These are phyloP conservation scores for Kuschelorhynchus macadamiae DNA, from an alignment of 2,888 invertebrate species.

Conservation along the genomic window DNA sequence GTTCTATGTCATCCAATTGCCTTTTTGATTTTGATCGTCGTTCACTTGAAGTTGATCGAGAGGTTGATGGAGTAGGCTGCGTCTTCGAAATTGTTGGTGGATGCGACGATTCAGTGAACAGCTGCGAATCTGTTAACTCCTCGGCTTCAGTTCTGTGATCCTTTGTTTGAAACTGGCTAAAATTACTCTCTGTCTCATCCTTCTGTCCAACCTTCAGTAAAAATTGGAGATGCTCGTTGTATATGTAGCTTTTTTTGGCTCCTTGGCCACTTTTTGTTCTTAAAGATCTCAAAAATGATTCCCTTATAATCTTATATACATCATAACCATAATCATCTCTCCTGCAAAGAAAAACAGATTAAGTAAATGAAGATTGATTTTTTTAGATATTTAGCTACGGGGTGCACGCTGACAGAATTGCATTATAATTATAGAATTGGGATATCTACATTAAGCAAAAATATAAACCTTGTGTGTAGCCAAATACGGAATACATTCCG, in stretches of 20 bases:
- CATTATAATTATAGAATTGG: constrained; percentile 49
- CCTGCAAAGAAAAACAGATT: constrained; percentile 25
- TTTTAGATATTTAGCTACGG: constrained; percentile 50
- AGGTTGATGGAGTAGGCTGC: too few relatives aligned
- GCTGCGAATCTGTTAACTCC: constrained; percentile 4
- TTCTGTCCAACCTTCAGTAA: constrained; percentile 32
- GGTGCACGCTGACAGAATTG: constrained; percentile 45
- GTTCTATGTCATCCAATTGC: constrained; percentile 37
- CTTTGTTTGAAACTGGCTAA: too few relatives aligned
- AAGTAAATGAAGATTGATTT: constrained; percentile 9
- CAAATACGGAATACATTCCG: constrained; percentile 48
- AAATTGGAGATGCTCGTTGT: constrained; percentile 34
- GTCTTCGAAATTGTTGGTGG: too few relatives aligned
- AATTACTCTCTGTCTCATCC: constrained; percentile 23
- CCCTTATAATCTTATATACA: too few relatives aligned
- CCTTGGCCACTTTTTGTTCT: background rate
- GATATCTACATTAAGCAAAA: constrained; percentile 49
- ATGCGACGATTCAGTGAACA: too few relatives aligned
- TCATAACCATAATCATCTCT: background rate
- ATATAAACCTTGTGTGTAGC: constrained; percentile 46
- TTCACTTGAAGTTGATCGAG: too few relatives aligned
- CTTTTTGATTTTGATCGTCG: constrained; percentile 45
- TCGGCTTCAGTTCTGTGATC: too few relatives aligned
- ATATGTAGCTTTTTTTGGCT: background rate
- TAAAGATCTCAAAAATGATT: background rate